A percentile compares a stretch with the other conserved stretches of the same genome.
phyloP scores from a whole-genome alignment of 2,113 vertebrate species.

The Turnix velox region DNA sequence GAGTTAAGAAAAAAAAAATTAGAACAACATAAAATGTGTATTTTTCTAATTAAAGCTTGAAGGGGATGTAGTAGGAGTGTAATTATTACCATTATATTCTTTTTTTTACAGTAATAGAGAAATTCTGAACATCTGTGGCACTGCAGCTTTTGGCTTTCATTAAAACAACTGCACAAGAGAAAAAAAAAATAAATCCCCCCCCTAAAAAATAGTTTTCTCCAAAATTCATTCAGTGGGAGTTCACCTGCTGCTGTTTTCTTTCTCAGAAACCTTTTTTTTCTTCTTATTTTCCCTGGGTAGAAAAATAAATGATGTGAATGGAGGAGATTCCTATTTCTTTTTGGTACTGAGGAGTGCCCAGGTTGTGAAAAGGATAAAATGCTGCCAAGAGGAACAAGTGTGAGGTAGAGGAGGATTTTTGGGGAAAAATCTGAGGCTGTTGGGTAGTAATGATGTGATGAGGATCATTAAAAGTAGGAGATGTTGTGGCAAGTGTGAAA shows the following conservation, averaged over 20 bases:
- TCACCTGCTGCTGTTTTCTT: not conserved
- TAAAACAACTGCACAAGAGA: not conserved
- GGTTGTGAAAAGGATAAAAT: not conserved
- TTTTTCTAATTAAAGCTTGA: not conserved
- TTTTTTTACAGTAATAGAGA: not conserved
- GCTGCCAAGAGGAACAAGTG: not conserved
- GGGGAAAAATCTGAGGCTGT: not conserved
- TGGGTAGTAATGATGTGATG: fast-evolving
- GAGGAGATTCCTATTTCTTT: not conserved
- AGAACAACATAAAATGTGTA: not conserved
- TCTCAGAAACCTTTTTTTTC: not conserved
- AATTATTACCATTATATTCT: not conserved
- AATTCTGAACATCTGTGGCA: not conserved
- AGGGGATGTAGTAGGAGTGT: not conserved
- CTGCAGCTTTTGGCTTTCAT: not conserved
- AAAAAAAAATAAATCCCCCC: not conserved
- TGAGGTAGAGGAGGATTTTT: not conserved
- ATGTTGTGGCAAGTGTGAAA: not conserved
- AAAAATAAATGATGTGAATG: fast-evolving
- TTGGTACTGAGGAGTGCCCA: not conserved
- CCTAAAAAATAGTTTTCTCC: not conserved
- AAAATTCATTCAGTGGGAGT: not conserved
- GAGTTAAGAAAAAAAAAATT: not conserved
- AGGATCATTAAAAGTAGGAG: not conserved
- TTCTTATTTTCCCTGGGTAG: not conserved